Evolutionary conservation across 1,140 invertebrate species (phyloP).

Genomic region (Cydia splendana): DNA sequence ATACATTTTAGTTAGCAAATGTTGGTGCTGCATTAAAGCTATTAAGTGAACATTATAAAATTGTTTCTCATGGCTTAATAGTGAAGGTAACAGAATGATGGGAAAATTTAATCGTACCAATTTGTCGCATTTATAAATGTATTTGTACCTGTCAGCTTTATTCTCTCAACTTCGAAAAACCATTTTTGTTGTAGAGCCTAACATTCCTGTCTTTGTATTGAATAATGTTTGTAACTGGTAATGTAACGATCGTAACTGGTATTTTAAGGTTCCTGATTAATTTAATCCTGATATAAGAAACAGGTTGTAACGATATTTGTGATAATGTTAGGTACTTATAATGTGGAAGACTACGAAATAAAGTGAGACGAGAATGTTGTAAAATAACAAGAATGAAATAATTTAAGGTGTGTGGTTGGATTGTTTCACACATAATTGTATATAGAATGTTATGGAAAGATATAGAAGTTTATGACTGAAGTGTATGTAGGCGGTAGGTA

Average conservation of each 20-base stretch:
- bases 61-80: slow-evolving; percentile 30
- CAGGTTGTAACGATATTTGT: slow-evolving; percentile 59
- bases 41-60: slow-evolving; percentile 12
- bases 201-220: slow-evolving; percentile 56
- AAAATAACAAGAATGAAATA: slow-evolving; percentile 16
- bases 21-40: slow-evolving; percentile 56
- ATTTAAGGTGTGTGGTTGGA: slow-evolving; percentile 43
- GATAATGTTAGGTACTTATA: slow-evolving; percentile 75
- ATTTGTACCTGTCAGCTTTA: slow-evolving; percentile 34
- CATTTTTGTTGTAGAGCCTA: slow-evolving; percentile 21
- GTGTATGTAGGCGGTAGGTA: neutral
- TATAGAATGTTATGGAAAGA: slow-evolving; percentile 34
- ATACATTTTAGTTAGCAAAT: slow-evolving; percentile 31
- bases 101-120: slow-evolving; percentile 25
- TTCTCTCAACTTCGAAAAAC: slow-evolving; percentile 15
- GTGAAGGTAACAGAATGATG: neutral
- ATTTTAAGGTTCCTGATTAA: slow-evolving; percentile 62
- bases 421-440: slow-evolving; percentile 60
- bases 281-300: slow-evolving; percentile 43
- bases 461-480: slow-evolving; percentile 16
- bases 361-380: slow-evolving; percentile 50
- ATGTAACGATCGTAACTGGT: slow-evolving; percentile 43
- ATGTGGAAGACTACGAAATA: slow-evolving; percentile 45
- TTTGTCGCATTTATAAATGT: slow-evolving; percentile 32
- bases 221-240: slow-evolving; percentile 48